phyloP scores from a whole-genome alignment of 2,797 vertebrate species.

The Nothura maculosa region DNA sequence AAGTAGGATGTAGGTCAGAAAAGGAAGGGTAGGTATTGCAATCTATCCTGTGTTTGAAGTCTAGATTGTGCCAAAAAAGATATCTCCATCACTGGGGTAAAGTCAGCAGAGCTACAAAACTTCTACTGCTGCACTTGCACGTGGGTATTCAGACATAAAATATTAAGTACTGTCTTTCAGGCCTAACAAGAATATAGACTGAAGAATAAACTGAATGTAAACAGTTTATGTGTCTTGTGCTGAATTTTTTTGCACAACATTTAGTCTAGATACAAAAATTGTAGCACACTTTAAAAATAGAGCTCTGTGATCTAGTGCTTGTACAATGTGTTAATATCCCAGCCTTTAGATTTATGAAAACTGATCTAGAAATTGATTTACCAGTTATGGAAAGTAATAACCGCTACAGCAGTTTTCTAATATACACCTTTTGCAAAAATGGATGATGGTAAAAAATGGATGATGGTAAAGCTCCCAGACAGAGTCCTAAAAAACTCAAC shows the following conservation, averaged over 20 bases:
- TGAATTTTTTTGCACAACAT: neutral
- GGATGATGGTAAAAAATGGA: fast-evolving
- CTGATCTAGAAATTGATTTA: neutral
- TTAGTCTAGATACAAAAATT: neutral
- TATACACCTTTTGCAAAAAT: neutral
- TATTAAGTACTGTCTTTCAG: neutral
- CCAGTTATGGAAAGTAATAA: neutral
- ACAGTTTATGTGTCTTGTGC: fast-evolving
- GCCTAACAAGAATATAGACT: neutral
- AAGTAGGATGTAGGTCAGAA: neutral
- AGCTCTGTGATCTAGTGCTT: fast-evolving
- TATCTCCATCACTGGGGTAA: neutral
- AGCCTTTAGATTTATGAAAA: neutral
- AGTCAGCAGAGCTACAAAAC: neutral
- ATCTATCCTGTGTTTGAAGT: neutral
- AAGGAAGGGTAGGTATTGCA: neutral
- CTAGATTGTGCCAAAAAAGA: neutral
- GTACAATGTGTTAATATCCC: neutral
- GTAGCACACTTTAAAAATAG: neutral
- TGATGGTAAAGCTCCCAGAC: neutral
- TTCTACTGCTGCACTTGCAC: neutral
- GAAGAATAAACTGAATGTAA: neutral
- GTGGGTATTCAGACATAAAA: neutral
- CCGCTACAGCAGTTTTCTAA: neutral
- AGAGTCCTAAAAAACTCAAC: neutral